These are phyloP conservation scores for Drosophila dunni DNA, from an alignment of 1,140 invertebrate species.

Conservation along the genomic window DNA sequence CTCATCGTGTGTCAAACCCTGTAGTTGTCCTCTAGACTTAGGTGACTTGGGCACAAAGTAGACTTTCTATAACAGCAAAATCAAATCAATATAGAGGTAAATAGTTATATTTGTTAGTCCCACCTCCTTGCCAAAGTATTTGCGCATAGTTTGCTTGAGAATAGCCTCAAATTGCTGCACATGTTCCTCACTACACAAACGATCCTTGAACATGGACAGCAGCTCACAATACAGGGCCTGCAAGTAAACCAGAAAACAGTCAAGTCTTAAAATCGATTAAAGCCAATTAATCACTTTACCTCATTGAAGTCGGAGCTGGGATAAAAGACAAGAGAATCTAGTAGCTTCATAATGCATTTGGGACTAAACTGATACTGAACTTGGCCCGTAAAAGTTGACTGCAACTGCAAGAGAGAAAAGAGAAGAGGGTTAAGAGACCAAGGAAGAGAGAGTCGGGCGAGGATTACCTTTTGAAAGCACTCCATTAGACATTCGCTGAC, in stretches of 20 bases:
- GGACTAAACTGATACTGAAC: conserved; percentile 80
- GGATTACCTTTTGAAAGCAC: conserved; percentile 75
- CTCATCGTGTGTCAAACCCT: conserved; percentile 69
- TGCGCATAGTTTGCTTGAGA: conserved; percentile 86
- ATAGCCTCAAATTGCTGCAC: conserved; percentile 89
- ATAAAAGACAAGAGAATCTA: conserved; percentile 69
- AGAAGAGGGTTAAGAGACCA: conserved; percentile 19
- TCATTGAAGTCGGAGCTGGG: conserved; percentile 76
- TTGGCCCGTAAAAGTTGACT: conserved; percentile 54
- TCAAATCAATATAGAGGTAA: neutral
- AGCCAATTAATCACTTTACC: conserved; percentile 40
- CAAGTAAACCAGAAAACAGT: neutral
- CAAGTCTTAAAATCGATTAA: conserved; percentile 13
- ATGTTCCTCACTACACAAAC: conserved; percentile 89
- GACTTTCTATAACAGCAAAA: conserved; percentile 59
- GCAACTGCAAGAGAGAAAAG: conserved; percentile 45
- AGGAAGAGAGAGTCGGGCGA: neutral
- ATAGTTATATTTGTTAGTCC: neutral
- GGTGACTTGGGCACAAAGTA: conserved; percentile 76
- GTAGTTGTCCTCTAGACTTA: conserved; percentile 56
- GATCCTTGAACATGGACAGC: conserved; percentile 91
- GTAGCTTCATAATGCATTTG: conserved; percentile 80
- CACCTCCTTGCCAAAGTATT: conserved; percentile 84
- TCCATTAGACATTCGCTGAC: conserved; percentile 77
- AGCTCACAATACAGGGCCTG: conserved; percentile 91